Conservation (phyloP, 2,888 invertebrate species). For the Ptychoptera contaminata region DNA sequence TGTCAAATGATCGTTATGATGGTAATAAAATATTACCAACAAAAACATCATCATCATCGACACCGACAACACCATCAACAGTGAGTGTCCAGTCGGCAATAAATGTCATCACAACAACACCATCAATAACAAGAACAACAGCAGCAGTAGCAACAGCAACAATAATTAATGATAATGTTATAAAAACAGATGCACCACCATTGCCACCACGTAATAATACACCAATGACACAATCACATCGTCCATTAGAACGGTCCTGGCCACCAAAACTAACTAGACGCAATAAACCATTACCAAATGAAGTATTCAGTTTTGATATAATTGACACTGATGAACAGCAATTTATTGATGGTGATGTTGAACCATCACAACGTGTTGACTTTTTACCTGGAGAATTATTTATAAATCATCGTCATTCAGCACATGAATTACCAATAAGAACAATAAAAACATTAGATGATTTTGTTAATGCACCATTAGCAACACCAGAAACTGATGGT, state of each 20-base stretch:
- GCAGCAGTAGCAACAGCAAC: not conserved
- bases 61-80: not conserved
- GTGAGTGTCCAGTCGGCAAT: no score
- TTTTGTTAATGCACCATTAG: constrained; percentile 34
- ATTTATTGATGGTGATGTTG: constrained; percentile 17
- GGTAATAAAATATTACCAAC: constrained; percentile 6
- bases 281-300: constrained; percentile 48
- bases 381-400: constrained; percentile 39
- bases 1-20: constrained; percentile 28
- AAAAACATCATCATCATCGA: not conserved
- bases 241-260: constrained; percentile 57
- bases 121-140: constrained; percentile 31
- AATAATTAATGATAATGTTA: not conserved
- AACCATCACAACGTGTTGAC: constrained; percentile 15
- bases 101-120: constrained; percentile 20
- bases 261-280: constrained; percentile 50
- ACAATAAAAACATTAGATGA: constrained; percentile 17
- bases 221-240: constrained; percentile 32
- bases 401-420: constrained; percentile 20
- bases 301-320: constrained; percentile 69
- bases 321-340: constrained; percentile 65
- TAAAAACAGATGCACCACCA: constrained; percentile 38
- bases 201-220: constrained; percentile 42
- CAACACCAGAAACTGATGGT: constrained; percentile 44
- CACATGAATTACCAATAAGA: constrained; percentile 29